Evolutionary conservation across 2,888 invertebrate genomes (phyloP).

Genomic region (Chydorus sphaericus): DNA sequence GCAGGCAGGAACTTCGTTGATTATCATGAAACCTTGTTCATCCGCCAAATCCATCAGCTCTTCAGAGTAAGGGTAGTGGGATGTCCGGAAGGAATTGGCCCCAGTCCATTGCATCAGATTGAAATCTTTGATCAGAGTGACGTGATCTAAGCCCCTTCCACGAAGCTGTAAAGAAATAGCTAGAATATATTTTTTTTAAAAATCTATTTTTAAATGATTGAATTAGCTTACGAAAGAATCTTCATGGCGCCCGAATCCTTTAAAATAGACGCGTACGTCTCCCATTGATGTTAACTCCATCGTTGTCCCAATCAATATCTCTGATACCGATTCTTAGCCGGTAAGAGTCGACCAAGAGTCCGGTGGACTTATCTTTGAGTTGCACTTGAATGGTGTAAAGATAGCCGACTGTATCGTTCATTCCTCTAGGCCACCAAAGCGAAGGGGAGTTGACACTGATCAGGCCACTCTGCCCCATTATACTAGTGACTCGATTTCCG

Average conservation of each 20-base stretch:
- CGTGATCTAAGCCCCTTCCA: constrained; percentile 83
- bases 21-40: constrained; percentile 79
- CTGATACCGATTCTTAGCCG: constrained; percentile 76
- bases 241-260: constrained; percentile 90
- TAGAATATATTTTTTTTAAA: not conserved
- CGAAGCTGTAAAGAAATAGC: constrained; percentile 45
- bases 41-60: constrained; percentile 92
- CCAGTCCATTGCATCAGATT: constrained; percentile 90
- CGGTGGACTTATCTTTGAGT: not conserved
- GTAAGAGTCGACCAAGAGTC: constrained; percentile 65
- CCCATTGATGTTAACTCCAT: constrained; percentile 62
- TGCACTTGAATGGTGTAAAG: constrained; percentile 71
- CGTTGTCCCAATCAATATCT: constrained; percentile 60
- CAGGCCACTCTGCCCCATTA: not conserved
- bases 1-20: constrained; percentile 92
- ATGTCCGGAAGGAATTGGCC: constrained; percentile 86
- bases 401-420: constrained; percentile 51
- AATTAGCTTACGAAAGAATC: constrained; percentile 76
- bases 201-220: not conserved
- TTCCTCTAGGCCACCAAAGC: constrained; percentile 34
- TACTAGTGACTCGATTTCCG: constrained; percentile 13
- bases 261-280: constrained; percentile 72
- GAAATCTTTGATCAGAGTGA: constrained; percentile 76
- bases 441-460: constrained; percentile 22
- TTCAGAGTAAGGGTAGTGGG: constrained; percentile 96